Percentiles rank a stretch among this genome's conserved stretches.
Conservation (phyloP, 2,113 vertebrate species). For the Colossoma macropomum region DNA sequence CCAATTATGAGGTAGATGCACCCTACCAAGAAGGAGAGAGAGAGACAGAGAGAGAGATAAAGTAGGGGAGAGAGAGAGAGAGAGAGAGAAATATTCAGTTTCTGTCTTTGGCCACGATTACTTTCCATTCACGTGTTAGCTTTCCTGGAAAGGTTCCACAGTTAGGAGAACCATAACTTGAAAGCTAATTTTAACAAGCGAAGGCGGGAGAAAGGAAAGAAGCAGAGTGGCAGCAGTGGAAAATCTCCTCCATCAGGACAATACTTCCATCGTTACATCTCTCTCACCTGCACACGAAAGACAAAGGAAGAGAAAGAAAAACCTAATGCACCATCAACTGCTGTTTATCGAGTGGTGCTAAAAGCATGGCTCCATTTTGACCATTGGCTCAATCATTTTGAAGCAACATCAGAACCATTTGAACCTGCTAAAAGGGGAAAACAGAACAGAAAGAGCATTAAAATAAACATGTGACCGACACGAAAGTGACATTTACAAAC, state of each 20-base stretch:
- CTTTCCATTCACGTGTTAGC: background rate
- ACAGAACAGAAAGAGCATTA: background rate
- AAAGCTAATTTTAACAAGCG: constrained; percentile 6
- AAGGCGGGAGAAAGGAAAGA: background rate
- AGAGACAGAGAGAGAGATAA: background rate
- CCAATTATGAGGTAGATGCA: constrained; percentile 24
- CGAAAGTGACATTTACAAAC: background rate
- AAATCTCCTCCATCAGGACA: background rate
- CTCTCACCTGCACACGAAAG: background rate
- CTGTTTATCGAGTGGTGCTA: background rate
- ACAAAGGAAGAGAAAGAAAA: background rate
- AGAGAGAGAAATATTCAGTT: background rate
- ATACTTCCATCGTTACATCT: constrained; percentile 1
- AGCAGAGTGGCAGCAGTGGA: background rate
- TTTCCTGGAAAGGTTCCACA: background rate
- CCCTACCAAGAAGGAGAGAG: background rate
- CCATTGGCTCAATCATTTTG: background rate
- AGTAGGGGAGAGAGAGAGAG: background rate
- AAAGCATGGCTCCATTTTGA: background rate
- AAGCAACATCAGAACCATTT: background rate
- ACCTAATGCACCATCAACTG: background rate
- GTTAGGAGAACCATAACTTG: background rate
- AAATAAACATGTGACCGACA: background rate
- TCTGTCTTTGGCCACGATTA: background rate
- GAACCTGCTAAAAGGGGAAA: background rate